Evolutionary conservation across 2,113 vertebrate genomes (phyloP).

Genomic region (Bubalus kerabau): DNA sequence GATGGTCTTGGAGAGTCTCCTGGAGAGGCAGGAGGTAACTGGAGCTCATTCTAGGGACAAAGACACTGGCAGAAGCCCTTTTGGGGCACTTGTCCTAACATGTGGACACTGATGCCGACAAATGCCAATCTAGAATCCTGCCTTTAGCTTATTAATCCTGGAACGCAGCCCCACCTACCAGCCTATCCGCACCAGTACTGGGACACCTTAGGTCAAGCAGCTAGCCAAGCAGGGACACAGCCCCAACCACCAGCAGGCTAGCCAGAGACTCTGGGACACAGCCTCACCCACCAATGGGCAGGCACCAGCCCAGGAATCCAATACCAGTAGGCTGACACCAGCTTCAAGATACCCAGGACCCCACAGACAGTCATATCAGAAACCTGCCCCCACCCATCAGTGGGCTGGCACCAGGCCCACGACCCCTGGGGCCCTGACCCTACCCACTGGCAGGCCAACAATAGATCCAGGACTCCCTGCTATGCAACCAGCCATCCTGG

Average conservation of each 20-base stretch:
- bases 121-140: neutral
- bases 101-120: neutral
- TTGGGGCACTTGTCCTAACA: neutral
- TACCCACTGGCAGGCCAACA: neutral
- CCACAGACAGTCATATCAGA: neutral
- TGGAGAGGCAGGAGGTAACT: neutral
- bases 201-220: neutral
- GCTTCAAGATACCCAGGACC: neutral
- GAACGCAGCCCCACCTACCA: neutral
- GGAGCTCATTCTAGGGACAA: neutral
- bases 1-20: neutral
- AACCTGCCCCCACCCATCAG: neutral
- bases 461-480: neutral
- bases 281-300: neutral
- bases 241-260: neutral
- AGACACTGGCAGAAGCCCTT: neutral
- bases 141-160: neutral
- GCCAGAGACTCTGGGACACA: neutral
- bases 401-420: neutral
- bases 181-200: neutral
- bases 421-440: neutral
- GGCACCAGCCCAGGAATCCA: neutral
- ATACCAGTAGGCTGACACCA: neutral
- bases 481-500: neutral
- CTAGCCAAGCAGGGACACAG: neutral